phyloP scores from a whole-genome alignment of 2,113 vertebrate species.

The Callithrix jacchus region DNA sequence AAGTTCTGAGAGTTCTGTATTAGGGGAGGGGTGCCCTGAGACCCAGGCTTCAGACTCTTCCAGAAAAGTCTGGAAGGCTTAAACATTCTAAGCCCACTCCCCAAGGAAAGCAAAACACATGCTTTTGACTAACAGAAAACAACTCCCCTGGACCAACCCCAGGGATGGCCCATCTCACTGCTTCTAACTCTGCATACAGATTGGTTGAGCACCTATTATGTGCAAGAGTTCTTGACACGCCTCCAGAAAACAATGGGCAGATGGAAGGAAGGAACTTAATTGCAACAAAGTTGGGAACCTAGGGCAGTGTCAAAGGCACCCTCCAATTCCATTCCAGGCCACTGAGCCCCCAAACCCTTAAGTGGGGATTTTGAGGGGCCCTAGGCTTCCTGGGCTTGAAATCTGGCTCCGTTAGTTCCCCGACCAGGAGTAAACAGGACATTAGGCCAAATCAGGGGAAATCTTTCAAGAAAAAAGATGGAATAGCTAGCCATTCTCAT shows the following conservation, averaged over 20 bases:
- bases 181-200: background rate
- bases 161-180: background rate
- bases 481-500: background rate
- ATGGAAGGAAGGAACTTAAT: background rate
- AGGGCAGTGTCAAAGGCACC: background rate
- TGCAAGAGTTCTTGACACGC: background rate
- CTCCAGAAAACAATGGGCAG: background rate
- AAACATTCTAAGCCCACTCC: background rate
- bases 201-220: background rate
- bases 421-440: background rate
- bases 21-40: background rate
- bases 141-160: background rate
- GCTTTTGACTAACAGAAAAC: background rate
- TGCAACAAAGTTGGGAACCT: background rate
- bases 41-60: background rate
- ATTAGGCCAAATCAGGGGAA: background rate
- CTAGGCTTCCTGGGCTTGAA: background rate
- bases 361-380: background rate
- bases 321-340: background rate
- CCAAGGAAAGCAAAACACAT: background rate
- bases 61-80: background rate
- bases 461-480: background rate
- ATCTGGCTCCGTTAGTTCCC: background rate
- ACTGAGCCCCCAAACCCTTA: background rate
- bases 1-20: background rate